Percentiles rank a stretch among this genome's conserved stretches.
Evolutionary conservation across 2,113 vertebrate species (phyloP).

Genomic region (Isurus oxyrinchus): DNA sequence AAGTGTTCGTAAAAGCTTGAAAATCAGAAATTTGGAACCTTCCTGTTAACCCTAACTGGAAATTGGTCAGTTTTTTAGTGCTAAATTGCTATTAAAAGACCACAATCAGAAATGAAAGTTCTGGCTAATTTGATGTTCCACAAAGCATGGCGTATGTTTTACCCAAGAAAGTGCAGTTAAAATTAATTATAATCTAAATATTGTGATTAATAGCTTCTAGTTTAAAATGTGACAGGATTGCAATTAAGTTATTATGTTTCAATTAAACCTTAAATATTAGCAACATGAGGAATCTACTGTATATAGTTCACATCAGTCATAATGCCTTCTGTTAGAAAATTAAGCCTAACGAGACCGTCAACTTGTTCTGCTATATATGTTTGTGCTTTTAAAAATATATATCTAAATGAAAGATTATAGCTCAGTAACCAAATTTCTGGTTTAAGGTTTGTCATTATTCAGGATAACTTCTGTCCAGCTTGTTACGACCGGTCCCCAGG

Average conservation of each 20-base stretch:
- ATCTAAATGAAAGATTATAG: not conserved
- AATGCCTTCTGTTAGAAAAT: not conserved
- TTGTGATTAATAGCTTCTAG: not conserved
- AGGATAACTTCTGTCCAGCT: not conserved
- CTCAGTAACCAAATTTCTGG: not conserved
- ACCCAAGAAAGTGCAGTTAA: not conserved
- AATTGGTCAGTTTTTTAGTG: not conserved
- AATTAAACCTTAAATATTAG: not conserved
- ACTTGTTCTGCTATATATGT: not conserved
- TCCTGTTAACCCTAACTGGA: not conserved
- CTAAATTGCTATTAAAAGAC: not conserved
- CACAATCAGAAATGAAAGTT: not conserved
- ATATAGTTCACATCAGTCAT: not conserved
- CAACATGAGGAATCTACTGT: not conserved
- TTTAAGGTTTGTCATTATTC: not conserved
- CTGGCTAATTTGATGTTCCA: not conserved
- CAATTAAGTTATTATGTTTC: not conserved
- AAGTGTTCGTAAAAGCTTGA: not conserved
- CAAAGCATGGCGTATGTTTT: not conserved
- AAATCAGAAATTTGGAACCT: not conserved
- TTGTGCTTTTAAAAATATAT: not conserved
- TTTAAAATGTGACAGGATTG: not conserved
- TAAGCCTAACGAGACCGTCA: not conserved
- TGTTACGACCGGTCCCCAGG: too few species aligned
- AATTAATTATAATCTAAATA: not conserved